Evolutionary conservation across 2,888 invertebrate species (phyloP).

Genomic region (Tachina lurida): DNA sequence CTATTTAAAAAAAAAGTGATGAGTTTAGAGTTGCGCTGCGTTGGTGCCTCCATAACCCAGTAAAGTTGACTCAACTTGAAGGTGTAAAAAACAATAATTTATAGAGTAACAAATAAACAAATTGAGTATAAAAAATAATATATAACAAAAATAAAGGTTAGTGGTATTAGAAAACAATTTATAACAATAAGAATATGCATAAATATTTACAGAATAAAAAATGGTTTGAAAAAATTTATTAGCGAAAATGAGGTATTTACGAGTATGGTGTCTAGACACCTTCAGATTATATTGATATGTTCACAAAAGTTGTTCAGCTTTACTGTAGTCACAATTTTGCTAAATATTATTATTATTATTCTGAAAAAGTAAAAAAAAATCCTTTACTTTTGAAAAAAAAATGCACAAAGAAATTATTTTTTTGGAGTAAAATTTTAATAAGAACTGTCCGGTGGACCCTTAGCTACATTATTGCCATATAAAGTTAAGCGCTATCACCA

Average conservation of each 20-base stretch:
- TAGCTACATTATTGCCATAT: too few relatives aligned
- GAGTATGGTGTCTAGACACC: too few relatives aligned
- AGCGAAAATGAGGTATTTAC: neutral
- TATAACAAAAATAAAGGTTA: neutral
- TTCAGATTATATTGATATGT: too few relatives aligned
- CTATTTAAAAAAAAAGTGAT: conserved; percentile 50
- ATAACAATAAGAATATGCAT: neutral
- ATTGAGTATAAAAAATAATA: neutral
- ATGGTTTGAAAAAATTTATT: neutral
- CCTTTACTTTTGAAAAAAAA: too few relatives aligned
- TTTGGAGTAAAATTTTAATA: too few relatives aligned
- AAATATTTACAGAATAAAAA: neutral
- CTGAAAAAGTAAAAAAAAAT: too few relatives aligned
- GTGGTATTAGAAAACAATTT: neutral
- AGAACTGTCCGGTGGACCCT: too few relatives aligned
- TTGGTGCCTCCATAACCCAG: conserved; percentile 70
- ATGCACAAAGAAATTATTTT: too few relatives aligned
- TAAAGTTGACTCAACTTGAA: conserved; percentile 65
- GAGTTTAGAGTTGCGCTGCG: conserved; percentile 69
- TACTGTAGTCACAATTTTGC: too few relatives aligned
- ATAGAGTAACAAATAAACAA: conserved; percentile 25
- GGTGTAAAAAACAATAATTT: conserved; percentile 41
- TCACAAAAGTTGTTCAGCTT: too few relatives aligned
- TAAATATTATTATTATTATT: too few relatives aligned
- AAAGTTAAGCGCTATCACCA: too few relatives aligned